These are phyloP conservation scores for Amaurobius ferox DNA, from an alignment of 2,888 invertebrate species.

Conservation along the genomic window DNA sequence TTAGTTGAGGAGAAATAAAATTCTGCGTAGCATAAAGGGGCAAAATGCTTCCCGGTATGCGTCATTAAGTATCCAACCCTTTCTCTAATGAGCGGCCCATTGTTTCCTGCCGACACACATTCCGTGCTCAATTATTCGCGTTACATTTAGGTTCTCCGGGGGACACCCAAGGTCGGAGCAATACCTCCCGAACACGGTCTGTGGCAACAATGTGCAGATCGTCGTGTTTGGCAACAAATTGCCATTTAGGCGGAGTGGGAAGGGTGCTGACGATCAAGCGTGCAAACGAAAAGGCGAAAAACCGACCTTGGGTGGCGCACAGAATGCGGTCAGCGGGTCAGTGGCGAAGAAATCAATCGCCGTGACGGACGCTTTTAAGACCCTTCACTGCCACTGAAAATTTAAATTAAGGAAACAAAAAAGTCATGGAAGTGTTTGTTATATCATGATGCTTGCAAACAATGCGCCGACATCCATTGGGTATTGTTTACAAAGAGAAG, in stretches of 20 bases:
- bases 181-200: not conserved
- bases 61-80: not conserved
- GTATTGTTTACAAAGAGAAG: not conserved
- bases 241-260: slow-evolving; percentile 4
- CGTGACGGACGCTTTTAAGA: not conserved
- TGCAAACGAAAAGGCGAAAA: slow-evolving; percentile 19
- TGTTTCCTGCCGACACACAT: not conserved
- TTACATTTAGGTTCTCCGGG: not conserved
- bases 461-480: not conserved
- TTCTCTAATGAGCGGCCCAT: not conserved
- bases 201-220: slow-evolving; percentile 4
- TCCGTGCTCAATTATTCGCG: not conserved
- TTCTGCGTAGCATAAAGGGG: no score
- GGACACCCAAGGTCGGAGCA: not conserved
- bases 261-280: slow-evolving; percentile 7
- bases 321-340: slow-evolving; percentile 34
- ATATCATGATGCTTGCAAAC: not conserved
- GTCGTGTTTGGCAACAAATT: slow-evolving; percentile 9
- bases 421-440: not conserved
- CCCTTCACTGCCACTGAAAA: not conserved
- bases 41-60: no score
- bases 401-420: not conserved
- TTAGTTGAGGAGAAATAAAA: no score
- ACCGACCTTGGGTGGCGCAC: slow-evolving; percentile 8
- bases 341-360: slow-evolving; percentile 26